A percentile compares a stretch with the other conserved stretches of the same genome.
Evolutionary conservation across 2,888 invertebrate species (phyloP).

Genomic region (Ophioninae sp.): DNA sequence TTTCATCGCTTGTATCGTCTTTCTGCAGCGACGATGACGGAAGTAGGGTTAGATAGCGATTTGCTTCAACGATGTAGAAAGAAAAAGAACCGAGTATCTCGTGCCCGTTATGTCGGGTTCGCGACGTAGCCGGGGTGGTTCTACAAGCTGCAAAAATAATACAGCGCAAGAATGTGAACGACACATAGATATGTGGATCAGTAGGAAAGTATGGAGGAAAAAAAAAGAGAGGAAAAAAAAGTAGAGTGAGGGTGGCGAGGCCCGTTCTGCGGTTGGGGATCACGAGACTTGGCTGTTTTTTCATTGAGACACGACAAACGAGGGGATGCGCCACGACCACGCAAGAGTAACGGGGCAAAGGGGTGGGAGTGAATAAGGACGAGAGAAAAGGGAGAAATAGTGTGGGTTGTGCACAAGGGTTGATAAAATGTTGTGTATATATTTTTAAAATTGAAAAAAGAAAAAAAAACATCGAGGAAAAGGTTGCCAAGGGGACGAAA

Average conservation of each 20-base stretch:
- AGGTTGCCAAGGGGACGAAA: constrained; percentile 40
- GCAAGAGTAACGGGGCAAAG: constrained; percentile 19
- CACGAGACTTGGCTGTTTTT: constrained; percentile 48
- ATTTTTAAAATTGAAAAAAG: constrained; percentile 22
- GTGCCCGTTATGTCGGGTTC: constrained; percentile 55
- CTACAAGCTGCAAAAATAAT: constrained; percentile 44
- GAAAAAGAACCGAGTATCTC: constrained; percentile 63
- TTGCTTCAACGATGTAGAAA: constrained; percentile 74
- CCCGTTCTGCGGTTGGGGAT: constrained; percentile 53
- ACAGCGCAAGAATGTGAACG: constrained; percentile 24
- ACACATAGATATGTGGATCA: constrained; percentile 33
- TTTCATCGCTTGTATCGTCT: constrained; percentile 55
- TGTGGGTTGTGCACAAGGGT: constrained; percentile 41
- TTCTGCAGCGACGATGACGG: constrained; percentile 39
- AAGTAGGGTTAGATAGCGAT: constrained; percentile 24
- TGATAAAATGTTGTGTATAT: constrained; percentile 49
- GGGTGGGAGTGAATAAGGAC: constrained; percentile 23
- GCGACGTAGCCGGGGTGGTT: neutral
- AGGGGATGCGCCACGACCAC: constrained; percentile 17
- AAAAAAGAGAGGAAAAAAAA: constrained; percentile 51
- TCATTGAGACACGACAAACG: constrained; percentile 43
- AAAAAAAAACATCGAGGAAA: constrained; percentile 18
- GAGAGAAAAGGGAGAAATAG: constrained; percentile 41
- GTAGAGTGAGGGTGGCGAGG: constrained; percentile 52
- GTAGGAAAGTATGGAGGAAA: constrained; percentile 30